Percentiles rank a stretch among this genome's conserved stretches.
These are phyloP conservation scores for Gnatocerus cornutus DNA, from an alignment of 2,888 invertebrate genomes.

Conservation along the genomic window DNA sequence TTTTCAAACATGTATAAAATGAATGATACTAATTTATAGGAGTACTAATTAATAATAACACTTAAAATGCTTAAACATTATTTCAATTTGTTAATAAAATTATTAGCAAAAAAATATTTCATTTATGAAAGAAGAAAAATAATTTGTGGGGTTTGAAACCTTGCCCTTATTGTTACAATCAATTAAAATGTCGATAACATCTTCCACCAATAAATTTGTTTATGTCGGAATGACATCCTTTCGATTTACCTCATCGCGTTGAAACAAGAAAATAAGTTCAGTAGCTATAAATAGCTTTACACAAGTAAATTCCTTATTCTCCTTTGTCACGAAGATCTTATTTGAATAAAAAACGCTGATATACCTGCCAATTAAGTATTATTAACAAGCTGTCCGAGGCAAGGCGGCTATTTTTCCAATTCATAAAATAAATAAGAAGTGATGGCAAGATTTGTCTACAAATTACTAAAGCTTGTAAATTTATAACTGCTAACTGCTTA, in stretches of 20 bases:
- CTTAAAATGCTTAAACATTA: too few relatives aligned
- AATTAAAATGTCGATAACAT: slow-evolving; percentile 40
- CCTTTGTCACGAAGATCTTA: slow-evolving; percentile 32
- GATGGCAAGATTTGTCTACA: not conserved
- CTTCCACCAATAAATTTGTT: slow-evolving; percentile 27
- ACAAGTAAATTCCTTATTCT: slow-evolving; percentile 29
- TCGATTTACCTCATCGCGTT: slow-evolving; percentile 18
- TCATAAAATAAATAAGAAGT: too few relatives aligned
- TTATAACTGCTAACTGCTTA: not conserved
- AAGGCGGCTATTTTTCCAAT: too few relatives aligned
- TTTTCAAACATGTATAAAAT: too few relatives aligned
- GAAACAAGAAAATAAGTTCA: slow-evolving; percentile 28
- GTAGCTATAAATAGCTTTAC: slow-evolving; percentile 36
- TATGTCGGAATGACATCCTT: slow-evolving; percentile 26
- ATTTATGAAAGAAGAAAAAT: too few relatives aligned
- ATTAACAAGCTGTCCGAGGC: too few relatives aligned
- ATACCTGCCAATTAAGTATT: slow-evolving; percentile 22
- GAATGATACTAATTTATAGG: too few relatives aligned
- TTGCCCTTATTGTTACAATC: slow-evolving; percentile 24
- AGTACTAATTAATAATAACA: too few relatives aligned
- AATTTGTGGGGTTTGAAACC: not conserved
- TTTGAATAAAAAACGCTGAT: slow-evolving; percentile 15
- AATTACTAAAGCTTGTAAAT: not conserved
- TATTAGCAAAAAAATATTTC: too few relatives aligned
- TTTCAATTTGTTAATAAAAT: too few relatives aligned